Evolutionary conservation across 2,113 vertebrate genomes (phyloP).

Genomic region (Rhabdornis inornatus): DNA sequence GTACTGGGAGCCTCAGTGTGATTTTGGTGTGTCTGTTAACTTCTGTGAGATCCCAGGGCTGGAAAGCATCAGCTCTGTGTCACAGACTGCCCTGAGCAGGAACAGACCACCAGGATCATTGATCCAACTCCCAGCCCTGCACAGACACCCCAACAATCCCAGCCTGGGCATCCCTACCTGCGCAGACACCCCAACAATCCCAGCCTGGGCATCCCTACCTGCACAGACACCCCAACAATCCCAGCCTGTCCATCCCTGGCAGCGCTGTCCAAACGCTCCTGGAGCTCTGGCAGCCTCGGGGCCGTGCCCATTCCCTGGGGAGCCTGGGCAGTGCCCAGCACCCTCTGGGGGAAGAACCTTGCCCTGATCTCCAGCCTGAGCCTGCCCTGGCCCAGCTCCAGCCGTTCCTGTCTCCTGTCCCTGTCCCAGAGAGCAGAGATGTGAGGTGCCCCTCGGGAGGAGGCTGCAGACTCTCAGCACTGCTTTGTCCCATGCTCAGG

Average conservation of each 20-base stretch:
- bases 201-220: not conserved
- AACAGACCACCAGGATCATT: not conserved
- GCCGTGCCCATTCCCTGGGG: not conserved
- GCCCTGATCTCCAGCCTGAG: not conserved
- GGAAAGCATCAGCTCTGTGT: not conserved
- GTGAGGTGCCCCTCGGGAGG: fast-evolving
- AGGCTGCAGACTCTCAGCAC: not conserved
- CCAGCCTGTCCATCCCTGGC: not conserved
- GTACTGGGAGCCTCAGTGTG: not conserved
- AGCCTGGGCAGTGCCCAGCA: not conserved
- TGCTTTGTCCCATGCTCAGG: not conserved
- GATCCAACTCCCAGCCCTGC: fast-evolving
- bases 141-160: fast-evolving
- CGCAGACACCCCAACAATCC: not conserved
- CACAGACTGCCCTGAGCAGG: not conserved
- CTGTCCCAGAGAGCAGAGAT: not conserved
- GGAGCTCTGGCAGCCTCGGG: not conserved
- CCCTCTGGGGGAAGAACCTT: not conserved
- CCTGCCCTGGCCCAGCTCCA: not conserved
- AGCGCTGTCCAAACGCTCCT: not conserved
- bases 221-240: too few species aligned
- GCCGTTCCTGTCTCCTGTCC: not conserved
- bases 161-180: not conserved
- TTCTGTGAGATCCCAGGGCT: not conserved
- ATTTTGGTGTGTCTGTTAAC: not conserved